Percentiles rank a stretch among this genome's conserved stretches.
These are phyloP conservation scores for Engystomops pustulosus DNA, from an alignment of 2,113 vertebrate species.

Conservation along the genomic window DNA sequence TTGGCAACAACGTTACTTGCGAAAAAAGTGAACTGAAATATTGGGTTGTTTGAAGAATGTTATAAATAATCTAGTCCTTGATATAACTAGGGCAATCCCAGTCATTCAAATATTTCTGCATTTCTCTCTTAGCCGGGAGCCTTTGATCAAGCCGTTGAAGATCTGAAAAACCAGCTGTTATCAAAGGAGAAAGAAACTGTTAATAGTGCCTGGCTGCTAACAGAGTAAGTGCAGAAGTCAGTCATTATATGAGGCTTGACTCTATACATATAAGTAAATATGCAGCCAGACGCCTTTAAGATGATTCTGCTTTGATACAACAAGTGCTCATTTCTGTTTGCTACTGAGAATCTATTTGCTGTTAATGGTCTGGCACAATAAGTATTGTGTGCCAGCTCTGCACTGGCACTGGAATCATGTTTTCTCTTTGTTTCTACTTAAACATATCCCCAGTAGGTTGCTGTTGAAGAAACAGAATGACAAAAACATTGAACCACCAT, in stretches of 20 bases:
- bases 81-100: slow-evolving; percentile 10
- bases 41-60: not conserved
- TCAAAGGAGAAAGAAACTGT: slow-evolving; percentile 71
- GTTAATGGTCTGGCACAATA: slow-evolving; percentile 38
- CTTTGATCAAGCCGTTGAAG: slow-evolving; percentile 78
- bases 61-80: not conserved
- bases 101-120: slow-evolving; percentile 29
- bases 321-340: slow-evolving; percentile 3
- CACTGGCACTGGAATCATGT: slow-evolving; percentile 48
- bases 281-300: not conserved
- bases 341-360: slow-evolving; percentile 17
- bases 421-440: slow-evolving; percentile 55
- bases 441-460: slow-evolving; percentile 49
- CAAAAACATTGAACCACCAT: slow-evolving; percentile 49
- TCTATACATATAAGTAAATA: not conserved
- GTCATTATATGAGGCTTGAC: not conserved
- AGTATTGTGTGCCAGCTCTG: slow-evolving; percentile 31
- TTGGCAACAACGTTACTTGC: not conserved
- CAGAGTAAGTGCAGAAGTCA: slow-evolving; percentile 73
- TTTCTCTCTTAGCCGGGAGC: slow-evolving; percentile 70
- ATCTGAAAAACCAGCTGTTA: slow-evolving; percentile 69
- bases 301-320: not conserved
- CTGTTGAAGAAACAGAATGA: slow-evolving; percentile 50
- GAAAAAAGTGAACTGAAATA: not conserved
- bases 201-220: slow-evolving; percentile 78